Conservation (phyloP, 2,888 invertebrate species). For the Pomacea canaliculata region DNA sequence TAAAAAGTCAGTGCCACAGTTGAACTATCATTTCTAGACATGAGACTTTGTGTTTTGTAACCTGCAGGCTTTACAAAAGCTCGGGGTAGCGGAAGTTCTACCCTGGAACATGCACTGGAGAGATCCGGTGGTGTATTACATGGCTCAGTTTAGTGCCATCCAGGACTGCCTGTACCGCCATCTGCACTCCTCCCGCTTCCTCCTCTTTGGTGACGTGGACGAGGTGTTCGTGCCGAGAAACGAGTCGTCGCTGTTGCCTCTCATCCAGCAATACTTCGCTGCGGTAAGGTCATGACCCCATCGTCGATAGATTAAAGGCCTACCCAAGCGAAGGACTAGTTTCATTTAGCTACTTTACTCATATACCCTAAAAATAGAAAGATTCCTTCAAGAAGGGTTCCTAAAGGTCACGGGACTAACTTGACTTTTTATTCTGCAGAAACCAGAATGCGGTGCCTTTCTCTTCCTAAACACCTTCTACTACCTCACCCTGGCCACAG, state of each 20-base stretch:
- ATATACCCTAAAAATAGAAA: too few relatives aligned
- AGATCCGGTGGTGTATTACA: background rate
- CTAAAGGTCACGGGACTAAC: too few relatives aligned
- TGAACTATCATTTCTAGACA: too few relatives aligned
- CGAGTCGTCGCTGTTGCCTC: background rate
- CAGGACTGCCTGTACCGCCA: constrained; percentile 2
- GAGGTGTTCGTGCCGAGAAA: background rate
- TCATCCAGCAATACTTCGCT: background rate
- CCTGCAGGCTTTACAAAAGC: background rate
- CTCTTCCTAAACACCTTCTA: constrained; percentile 22
- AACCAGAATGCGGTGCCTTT: constrained; percentile 12
- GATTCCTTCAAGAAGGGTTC: too few relatives aligned
- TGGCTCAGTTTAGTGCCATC: background rate
- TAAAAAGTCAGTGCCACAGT: too few relatives aligned
- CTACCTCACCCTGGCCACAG: background rate
- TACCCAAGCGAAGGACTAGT: too few relatives aligned
- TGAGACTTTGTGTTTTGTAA: too few relatives aligned
- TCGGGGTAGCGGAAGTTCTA: background rate
- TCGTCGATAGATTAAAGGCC: too few relatives aligned
- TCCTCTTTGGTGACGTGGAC: background rate
- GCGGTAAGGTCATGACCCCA: background rate
- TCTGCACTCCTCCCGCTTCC: background rate
- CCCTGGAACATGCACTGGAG: background rate
- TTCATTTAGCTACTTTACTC: too few relatives aligned
- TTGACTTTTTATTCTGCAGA: background rate